These are phyloP conservation scores for Lacanobia wlatinum DNA, from an alignment of 2,888 invertebrate genomes.

Conservation along the genomic window DNA sequence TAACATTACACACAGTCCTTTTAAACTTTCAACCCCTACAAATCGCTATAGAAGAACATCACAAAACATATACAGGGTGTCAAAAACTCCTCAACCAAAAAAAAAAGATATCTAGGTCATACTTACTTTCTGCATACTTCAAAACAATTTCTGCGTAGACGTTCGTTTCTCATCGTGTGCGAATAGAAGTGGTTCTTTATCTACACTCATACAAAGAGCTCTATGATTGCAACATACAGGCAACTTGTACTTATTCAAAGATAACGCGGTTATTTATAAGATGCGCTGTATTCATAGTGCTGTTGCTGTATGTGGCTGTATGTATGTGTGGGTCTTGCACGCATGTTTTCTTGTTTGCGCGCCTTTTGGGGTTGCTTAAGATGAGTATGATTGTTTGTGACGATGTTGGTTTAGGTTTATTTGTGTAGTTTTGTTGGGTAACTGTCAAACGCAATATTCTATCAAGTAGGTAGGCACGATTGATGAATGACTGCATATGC, in stretches of 20 bases:
- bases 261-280: slow-evolving; percentile 88
- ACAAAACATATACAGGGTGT: neutral
- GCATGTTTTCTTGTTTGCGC: slow-evolving; percentile 19
- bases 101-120: slow-evolving; percentile 16
- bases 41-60: neutral
- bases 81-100: neutral
- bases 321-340: slow-evolving; percentile 2
- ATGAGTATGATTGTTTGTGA: slow-evolving; percentile 10
- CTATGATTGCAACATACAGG: slow-evolving; percentile 75
- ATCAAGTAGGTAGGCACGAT: neutral
- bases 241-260: slow-evolving; percentile 72
- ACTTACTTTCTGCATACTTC: slow-evolving; percentile 53
- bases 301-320: neutral
- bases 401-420: neutral
- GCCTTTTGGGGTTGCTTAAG: slow-evolving; percentile 23
- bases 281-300: slow-evolving; percentile 80
- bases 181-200: slow-evolving; percentile 77
- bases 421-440: slow-evolving; percentile 25
- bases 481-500: neutral
- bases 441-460: slow-evolving; percentile 2
- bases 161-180: slow-evolving; percentile 55
- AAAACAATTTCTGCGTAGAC: slow-evolving; percentile 18
- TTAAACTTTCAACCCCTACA: neutral
- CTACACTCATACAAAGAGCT: slow-evolving; percentile 82
- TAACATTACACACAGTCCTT: neutral